Conservation (phyloP, 1,140 invertebrate species). For the Heliconius eleuchia region DNA sequence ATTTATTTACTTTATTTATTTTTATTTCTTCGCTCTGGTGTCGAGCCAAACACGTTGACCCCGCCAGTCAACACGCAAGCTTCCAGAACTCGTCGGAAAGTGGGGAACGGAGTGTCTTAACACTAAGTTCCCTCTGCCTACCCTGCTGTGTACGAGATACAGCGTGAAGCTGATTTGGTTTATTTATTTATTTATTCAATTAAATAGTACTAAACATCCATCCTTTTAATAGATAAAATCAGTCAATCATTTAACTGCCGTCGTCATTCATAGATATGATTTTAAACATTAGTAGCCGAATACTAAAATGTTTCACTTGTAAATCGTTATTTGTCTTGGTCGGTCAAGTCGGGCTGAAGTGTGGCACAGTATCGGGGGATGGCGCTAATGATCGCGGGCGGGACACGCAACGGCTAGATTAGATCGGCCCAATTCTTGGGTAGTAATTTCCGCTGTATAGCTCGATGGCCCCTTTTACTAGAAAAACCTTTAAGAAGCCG, state of each 20-base stretch:
- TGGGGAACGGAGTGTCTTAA: no score
- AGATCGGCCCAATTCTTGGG: constrained; percentile 64
- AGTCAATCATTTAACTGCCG: background rate
- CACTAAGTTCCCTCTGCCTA: no score
- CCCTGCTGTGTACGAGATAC: no score
- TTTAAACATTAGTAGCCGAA: background rate
- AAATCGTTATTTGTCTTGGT: constrained; percentile 7
- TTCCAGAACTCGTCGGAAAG: no score
- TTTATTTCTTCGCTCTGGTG: no score
- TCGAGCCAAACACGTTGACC: no score
- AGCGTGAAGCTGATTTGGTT: no score
- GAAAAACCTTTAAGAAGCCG: constrained; percentile 36
- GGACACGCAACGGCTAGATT: constrained; percentile 68
- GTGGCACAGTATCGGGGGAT: constrained; percentile 41
- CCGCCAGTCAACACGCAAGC: no score
- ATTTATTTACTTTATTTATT: no score
- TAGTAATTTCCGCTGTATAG: constrained; percentile 64
- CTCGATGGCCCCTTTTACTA: constrained; percentile 52
- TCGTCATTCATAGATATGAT: background rate
- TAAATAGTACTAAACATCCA: no score
- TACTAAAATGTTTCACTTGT: background rate
- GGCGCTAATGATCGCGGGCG: constrained; percentile 48
- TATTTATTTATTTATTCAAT: no score
- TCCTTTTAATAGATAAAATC: background rate
- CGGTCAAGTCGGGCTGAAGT: background rate